Conservation (phyloP, 2,888 invertebrate species). For the Pterostichus madidus region DNA sequence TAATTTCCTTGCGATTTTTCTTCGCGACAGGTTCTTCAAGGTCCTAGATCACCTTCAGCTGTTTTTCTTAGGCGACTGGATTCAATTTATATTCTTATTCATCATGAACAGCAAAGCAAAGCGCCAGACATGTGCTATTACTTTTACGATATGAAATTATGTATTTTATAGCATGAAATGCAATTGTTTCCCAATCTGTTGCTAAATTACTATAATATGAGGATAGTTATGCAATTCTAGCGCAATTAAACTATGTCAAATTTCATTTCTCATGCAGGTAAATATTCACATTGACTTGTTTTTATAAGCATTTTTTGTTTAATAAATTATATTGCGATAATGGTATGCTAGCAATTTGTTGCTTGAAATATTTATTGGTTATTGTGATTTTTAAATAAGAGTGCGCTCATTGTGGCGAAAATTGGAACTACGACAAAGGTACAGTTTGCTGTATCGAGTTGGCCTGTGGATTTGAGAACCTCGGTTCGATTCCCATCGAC, state of each 20-base stretch:
- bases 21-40: slow-evolving; percentile 39
- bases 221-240: neutral
- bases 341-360: too few relatives aligned
- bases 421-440: too few relatives aligned
- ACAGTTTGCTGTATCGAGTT: too few relatives aligned
- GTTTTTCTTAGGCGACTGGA: slow-evolving; percentile 15
- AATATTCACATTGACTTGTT: neutral
- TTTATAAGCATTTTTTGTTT: neutral
- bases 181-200: slow-evolving; percentile 13
- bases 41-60: neutral
- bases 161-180: neutral
- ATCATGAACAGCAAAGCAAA: neutral
- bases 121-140: neutral
- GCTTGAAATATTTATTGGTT: too few relatives aligned
- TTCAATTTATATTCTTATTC: slow-evolving; percentile 42
- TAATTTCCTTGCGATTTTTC: slow-evolving; percentile 5
- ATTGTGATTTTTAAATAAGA: too few relatives aligned
- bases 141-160: too few relatives aligned
- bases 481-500: too few relatives aligned
- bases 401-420: too few relatives aligned
- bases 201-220: neutral
- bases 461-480: too few relatives aligned
- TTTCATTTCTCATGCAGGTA: neutral
- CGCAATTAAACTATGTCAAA: neutral
- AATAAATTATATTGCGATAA: neutral